Conservation (phyloP, 2,888 invertebrate species). For the Antheraea assamensis region DNA sequence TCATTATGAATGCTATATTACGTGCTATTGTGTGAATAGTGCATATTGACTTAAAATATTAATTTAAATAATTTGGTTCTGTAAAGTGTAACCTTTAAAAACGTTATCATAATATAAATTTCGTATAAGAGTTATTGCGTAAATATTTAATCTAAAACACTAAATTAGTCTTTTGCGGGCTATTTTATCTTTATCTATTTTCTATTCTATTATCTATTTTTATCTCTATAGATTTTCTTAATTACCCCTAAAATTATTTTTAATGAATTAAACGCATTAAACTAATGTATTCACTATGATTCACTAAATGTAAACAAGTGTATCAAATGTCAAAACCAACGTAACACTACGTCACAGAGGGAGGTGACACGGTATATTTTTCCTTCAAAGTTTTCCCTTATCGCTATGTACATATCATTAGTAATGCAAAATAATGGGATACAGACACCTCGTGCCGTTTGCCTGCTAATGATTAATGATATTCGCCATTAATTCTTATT, state of each 20-base stretch:
- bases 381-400: slow-evolving; percentile 66
- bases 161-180: background rate
- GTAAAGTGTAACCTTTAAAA: no score
- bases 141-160: background rate
- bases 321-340: slow-evolving; percentile 26
- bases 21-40: no score
- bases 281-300: slow-evolving; percentile 3
- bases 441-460: slow-evolving; percentile 81
- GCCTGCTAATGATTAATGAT: slow-evolving; percentile 80
- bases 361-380: slow-evolving; percentile 69
- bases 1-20: no score
- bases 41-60: no score
- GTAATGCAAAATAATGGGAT: slow-evolving; percentile 83
- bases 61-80: no score
- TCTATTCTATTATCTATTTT: no score
- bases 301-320: slow-evolving; percentile 12
- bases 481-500: slow-evolving; percentile 81
- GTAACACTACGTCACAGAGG: slow-evolving; percentile 52
- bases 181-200: no score
- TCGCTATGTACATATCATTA: slow-evolving; percentile 80
- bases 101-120: no score
- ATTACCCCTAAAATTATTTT: background rate
- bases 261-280: background rate
- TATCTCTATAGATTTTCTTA: background rate
- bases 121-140: no score